Base-by-base conservation (phyloP, 2,797 vertebrate species). In the Manis pentadactyla region DNA sequence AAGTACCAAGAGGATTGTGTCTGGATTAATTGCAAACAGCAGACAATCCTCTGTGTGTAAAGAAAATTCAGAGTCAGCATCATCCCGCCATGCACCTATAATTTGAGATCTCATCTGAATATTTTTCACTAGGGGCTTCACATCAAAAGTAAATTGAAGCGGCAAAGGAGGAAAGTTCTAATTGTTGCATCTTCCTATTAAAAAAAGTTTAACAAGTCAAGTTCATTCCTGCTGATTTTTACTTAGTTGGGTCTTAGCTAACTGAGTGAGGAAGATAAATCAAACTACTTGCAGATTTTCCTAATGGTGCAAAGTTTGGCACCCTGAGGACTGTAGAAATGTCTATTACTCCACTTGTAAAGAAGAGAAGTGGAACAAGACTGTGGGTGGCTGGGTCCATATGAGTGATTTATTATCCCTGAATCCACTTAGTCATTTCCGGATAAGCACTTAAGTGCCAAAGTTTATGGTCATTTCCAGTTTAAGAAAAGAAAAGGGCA, bases 11-110 rank as follows among this genome's bases (percentile, higher is more conserved):
- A 98, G 86, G 85, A 96, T 91, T 97, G 93, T 96, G 93, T 97
- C 89, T 97, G 97, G 96, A 98, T 98, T 97, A 98, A 97, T 97
- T 98, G 97, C 97, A 97, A 98, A 98, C 93, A 98, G 91, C 79
- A 97, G 94, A 83, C 89, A 95, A 96, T 97, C 83, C 92, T 97
- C 96, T 95, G 64, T 91, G 96, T 78, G 86, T 39, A 95, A 55
- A 31, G 15, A 4, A 97, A 90, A 29, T 29, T 49, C 61, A 93
- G 68, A 97, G 95, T 93, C 0, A 82, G 93, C 97, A 97, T 97
- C 97, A 81, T 93, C 92, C 97, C 96, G 78, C 94, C 96, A 69
- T 74, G 95, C 19, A 84, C 73, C 96, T 97, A 96, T 71, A 96
- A n/a, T 85, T 51, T 34, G 86, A 92, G 51, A 88, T 96, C 73